Evolutionary conservation across 2,888 invertebrate genomes (phyloP), one percentile per base, ranked within the genome.

Genomic region (Atrina japonica): DNA sequence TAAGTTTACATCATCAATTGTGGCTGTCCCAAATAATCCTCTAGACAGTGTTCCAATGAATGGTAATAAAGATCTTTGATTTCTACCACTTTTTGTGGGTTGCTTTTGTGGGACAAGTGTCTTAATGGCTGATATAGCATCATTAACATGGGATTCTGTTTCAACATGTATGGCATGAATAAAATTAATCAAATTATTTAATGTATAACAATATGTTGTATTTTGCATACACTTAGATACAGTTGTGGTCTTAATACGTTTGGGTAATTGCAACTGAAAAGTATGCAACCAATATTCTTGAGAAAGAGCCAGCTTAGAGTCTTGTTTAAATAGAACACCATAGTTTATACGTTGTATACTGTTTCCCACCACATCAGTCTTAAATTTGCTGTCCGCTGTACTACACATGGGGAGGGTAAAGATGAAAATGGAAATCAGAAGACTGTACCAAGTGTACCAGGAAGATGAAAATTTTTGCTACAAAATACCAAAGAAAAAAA

Each of bases 1-100:
- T 27, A 59, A n/a, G 21, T 58, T 41, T n/a, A 66, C 50, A 49
- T 66, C 66, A 50, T 58, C 58, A 14, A 66, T 41, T 0, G 66
- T 66, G 40, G 66, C 66, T 35, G 45, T 66, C 11, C 66, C 66
- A 35, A 35, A 35, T 35, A 35, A 35, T 5, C 35, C 35, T 35
- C 35, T 35, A 35, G 35, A 35, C 11, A 35, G 11, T 35, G 35
- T 35, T 7, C 52, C 52, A 23, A 52, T 52, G 16, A 52, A 52
- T 23, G 25, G 52, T 52, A 52, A 25, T 23, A 52, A 23, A 21
- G 52, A 18, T 25, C 52, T 52, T 14, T 14, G 14, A 25, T 18
- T 23, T 52, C 23, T 52, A 23, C 6, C 3, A 25, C 23, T 52
- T 18, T 18, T 23, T 3, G 3, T 14, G 25, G 23, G 23, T 11